Percentiles rank a stretch among this genome's conserved stretches.
These are phyloP conservation scores for Tylochromis polylepis DNA, from an alignment of 2,113 vertebrate genomes.

Conservation along the genomic window DNA sequence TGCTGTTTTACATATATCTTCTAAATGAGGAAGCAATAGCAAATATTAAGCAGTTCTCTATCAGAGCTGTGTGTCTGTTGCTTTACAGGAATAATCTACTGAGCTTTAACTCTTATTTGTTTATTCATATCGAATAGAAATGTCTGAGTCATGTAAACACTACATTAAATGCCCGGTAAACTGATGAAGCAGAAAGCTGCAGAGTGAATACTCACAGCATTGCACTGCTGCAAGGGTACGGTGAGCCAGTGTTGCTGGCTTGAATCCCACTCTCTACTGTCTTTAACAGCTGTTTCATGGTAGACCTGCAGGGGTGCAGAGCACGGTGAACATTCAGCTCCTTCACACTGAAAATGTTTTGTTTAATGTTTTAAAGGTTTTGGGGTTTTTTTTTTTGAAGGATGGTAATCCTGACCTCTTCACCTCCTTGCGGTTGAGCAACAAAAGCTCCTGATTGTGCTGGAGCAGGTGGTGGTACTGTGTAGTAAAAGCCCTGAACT, in stretches of 20 bases:
- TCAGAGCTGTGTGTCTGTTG: not conserved
- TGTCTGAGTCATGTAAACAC: not conserved
- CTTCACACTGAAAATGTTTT: not conserved
- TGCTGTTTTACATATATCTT: accelerated
- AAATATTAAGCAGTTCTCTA: not conserved
- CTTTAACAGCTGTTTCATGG: constrained; percentile 86
- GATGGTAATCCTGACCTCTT: constrained; percentile 77
- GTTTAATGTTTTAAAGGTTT: not conserved
- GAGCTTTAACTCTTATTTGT: not conserved
- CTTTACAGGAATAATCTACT: not conserved
- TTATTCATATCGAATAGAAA: not conserved
- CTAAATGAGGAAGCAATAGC: not conserved
- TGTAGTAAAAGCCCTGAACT: constrained; percentile 86
- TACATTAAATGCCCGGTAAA: accelerated
- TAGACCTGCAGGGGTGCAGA: constrained; percentile 73
- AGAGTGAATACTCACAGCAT: constrained; percentile 52
- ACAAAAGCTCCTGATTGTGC: constrained; percentile 90
- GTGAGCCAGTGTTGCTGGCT: constrained; percentile 71
- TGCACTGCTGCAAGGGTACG: constrained; percentile 48
- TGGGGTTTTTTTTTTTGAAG: too few species aligned
- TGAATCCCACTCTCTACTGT: constrained; percentile 78
- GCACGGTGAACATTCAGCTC: not conserved
- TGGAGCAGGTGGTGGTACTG: constrained; percentile 91
- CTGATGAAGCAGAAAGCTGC: not conserved
- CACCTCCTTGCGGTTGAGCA: constrained; percentile 87